These are phyloP conservation scores for Corella eumyota DNA, from an alignment of 23 tunicate genomes.

Conservation along the genomic window DNA sequence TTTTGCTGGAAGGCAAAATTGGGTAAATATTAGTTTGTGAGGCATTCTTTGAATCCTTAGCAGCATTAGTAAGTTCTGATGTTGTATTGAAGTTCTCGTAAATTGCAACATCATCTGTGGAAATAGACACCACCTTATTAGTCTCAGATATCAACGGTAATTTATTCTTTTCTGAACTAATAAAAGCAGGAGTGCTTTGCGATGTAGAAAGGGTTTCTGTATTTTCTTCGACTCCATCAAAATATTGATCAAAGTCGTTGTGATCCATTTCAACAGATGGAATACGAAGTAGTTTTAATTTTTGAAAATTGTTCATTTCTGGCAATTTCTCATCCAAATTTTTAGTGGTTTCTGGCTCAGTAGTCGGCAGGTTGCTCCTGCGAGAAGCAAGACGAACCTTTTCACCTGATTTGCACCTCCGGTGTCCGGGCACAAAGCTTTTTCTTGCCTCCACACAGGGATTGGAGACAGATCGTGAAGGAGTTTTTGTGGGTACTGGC, in stretches of 20 bases:
- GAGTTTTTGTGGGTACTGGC: neutral
- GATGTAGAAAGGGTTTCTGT: neutral
- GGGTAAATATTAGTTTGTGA: too few relatives aligned
- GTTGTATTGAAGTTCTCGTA: too few relatives aligned
- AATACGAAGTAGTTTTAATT: slow-evolving; percentile 27
- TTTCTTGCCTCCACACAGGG: slow-evolving; percentile 8
- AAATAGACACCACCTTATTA: too few relatives aligned
- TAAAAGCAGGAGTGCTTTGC: too few relatives aligned
- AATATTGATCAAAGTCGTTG: slow-evolving; percentile 52
- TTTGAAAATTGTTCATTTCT: slow-evolving; percentile 12
- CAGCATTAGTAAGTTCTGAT: too few relatives aligned
- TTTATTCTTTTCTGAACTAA: too few relatives aligned
- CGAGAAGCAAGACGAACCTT: slow-evolving; percentile 16
- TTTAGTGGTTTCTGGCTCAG: neutral
- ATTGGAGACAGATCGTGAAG: slow-evolving; percentile 22
- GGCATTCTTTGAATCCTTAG: too few relatives aligned
- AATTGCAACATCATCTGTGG: too few relatives aligned
- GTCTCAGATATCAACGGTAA: too few relatives aligned
- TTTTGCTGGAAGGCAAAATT: too few relatives aligned
- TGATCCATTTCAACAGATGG: slow-evolving; percentile 73
- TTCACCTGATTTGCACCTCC: slow-evolving; percentile 5
- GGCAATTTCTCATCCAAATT: neutral
- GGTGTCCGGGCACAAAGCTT: neutral
- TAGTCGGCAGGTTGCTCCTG: slow-evolving; percentile 24
- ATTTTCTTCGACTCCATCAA: slow-evolving; percentile 6